Conservation (phyloP, 2,888 invertebrate species). For the Digitonthophagus gazella region DNA sequence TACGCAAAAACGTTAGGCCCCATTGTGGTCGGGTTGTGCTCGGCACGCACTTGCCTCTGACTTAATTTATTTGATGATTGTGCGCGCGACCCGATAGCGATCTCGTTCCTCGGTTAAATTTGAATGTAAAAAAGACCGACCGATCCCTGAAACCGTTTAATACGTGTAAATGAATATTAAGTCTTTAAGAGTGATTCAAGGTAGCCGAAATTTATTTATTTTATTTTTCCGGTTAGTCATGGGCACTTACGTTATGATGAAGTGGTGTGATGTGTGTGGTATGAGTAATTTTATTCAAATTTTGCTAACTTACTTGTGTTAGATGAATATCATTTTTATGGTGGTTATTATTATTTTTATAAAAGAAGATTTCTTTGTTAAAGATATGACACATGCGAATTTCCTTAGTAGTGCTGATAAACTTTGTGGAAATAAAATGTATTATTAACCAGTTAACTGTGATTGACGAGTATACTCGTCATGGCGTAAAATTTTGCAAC, state of each 20-base stretch:
- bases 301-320: too few relatives aligned
- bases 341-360: too few relatives aligned
- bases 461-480: too few relatives aligned
- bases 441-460: too few relatives aligned
- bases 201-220: constrained; percentile 13
- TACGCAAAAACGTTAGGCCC: constrained; percentile 6
- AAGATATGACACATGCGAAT: too few relatives aligned
- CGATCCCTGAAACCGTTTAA: background rate
- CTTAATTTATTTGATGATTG: constrained; percentile 17
- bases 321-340: too few relatives aligned
- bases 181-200: constrained; percentile 10
- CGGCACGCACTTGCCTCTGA: background rate
- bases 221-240: background rate
- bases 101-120: constrained; percentile 12
- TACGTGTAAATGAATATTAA: constrained; percentile 13
- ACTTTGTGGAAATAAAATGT: too few relatives aligned
- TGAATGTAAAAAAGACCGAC: constrained; percentile 9
- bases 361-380: too few relatives aligned
- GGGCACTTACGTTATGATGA: background rate
- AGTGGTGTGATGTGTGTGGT: background rate
- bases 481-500: too few relatives aligned
- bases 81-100: constrained; percentile 5
- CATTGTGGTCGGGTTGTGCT: constrained; percentile 2
- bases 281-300: background rate
- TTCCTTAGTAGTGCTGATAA: too few relatives aligned